A percentile compares a stretch with the other conserved stretches of the same genome.
phyloP scores from a whole-genome alignment of 2,888 invertebrate species.

The Disparrhopalites patrizii region DNA sequence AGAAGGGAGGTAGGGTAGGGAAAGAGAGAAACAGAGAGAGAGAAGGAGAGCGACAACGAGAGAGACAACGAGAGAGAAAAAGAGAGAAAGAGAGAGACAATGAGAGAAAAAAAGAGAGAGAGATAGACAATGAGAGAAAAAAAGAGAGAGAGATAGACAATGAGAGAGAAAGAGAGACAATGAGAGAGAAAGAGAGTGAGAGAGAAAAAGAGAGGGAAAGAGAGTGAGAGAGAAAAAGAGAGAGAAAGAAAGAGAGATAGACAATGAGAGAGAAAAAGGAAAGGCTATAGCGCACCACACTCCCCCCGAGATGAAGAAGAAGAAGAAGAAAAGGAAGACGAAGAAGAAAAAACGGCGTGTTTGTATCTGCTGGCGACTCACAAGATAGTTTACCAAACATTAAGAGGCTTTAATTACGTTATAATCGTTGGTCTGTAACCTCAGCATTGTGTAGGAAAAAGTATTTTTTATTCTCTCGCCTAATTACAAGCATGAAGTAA shows the following conservation, averaged over 20 bases:
- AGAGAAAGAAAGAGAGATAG: too few relatives aligned
- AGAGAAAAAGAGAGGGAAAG: too few relatives aligned
- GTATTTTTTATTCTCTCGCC: slow-evolving; percentile 38
- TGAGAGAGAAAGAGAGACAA: too few relatives aligned
- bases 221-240: too few relatives aligned
- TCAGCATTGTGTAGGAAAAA: slow-evolving; percentile 43
- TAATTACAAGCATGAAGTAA: slow-evolving; percentile 49
- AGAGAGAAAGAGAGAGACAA: background rate
- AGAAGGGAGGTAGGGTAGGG: background rate
- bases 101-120: background rate
- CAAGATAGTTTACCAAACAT: slow-evolving; percentile 46
- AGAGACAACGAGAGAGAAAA: background rate
- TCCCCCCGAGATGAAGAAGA: too few relatives aligned
- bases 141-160: slow-evolving; percentile 8
- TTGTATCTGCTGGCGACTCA: slow-evolving; percentile 33
- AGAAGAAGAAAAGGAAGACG: too few relatives aligned
- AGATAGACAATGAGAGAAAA: slow-evolving; percentile 1
- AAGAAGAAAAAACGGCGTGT: slow-evolving; percentile 11
- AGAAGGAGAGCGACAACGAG: background rate
- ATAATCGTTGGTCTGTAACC: slow-evolving; percentile 48
- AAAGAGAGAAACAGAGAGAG: slow-evolving; percentile 9
- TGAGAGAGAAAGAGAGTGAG: too few relatives aligned
- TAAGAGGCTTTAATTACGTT: slow-evolving; percentile 49
- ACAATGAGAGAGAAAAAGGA: too few relatives aligned
- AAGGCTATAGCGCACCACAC: too few relatives aligned